A percentile compares a stretch with the other conserved stretches of the same genome.
phyloP scores from a whole-genome alignment of 2,888 invertebrate species.

The Lepidocyrtinus sp. region DNA sequence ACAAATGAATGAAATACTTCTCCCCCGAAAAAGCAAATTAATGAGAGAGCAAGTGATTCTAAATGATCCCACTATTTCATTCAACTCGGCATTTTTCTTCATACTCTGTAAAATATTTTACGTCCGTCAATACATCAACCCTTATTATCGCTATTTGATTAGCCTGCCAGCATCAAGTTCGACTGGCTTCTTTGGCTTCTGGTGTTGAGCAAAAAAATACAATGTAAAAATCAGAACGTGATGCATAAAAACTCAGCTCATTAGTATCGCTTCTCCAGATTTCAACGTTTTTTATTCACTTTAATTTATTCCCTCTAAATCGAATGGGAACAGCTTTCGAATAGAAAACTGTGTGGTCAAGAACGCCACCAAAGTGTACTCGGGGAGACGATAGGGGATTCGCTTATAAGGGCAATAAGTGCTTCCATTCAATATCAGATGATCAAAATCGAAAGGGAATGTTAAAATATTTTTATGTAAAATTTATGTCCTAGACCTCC shows the following conservation, averaged over 20 bases:
- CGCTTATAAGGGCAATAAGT: conserved; percentile 41
- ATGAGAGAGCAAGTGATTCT: background rate
- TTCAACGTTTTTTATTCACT: conserved; percentile 34
- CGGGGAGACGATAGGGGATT: too few relatives aligned
- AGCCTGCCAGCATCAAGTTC: background rate
- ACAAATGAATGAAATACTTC: background rate
- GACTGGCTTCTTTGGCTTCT: background rate
- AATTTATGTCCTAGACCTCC: conserved; percentile 52
- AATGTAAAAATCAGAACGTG: background rate
- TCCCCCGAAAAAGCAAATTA: background rate
- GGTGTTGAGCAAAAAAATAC: conserved; percentile 1
- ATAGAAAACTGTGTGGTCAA: conserved; percentile 50
- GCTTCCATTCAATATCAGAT: conserved; percentile 37
- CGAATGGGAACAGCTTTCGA: background rate
- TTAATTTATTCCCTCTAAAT: background rate
- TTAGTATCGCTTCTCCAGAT: conserved; percentile 56
- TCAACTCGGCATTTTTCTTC: too few relatives aligned
- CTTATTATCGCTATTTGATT: conserved; percentile 7
- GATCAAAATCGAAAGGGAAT: conserved; percentile 32
- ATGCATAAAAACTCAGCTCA: conserved; percentile 33
- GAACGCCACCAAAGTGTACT: conserved; percentile 36
- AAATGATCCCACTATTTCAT: background rate
- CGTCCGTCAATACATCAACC: background rate
- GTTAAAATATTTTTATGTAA: conserved; percentile 45
- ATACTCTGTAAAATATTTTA: too few relatives aligned